A percentile compares a stretch with the other conserved stretches of the same genome.
These are phyloP conservation scores for Saxidomus purpurata DNA, from an alignment of 1,140 invertebrate species.

Conservation along the genomic window DNA sequence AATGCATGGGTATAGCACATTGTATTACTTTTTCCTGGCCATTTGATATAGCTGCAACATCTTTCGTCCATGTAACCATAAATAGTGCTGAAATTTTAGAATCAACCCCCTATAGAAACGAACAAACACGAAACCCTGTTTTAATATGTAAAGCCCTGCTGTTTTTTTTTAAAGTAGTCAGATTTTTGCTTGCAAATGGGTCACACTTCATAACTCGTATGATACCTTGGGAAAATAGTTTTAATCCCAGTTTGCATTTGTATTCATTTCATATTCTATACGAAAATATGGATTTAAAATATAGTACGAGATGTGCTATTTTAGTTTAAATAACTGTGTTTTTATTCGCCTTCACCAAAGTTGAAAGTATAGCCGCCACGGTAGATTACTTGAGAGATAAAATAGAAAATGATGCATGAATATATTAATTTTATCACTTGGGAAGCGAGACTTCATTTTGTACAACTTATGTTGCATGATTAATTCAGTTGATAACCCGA, in stretches of 20 bases:
- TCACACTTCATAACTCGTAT: too few relatives aligned
- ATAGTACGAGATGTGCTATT: background rate
- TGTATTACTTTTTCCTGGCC: too few relatives aligned
- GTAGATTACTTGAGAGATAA: constrained; percentile 19
- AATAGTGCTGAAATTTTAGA: too few relatives aligned
- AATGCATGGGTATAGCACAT: too few relatives aligned
- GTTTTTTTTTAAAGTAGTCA: too few relatives aligned
- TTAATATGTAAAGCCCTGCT: too few relatives aligned
- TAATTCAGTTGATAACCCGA: background rate
- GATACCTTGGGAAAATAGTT: too few relatives aligned
- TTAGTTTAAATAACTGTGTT: constrained; percentile 7
- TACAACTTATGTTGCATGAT: constrained; percentile 13
- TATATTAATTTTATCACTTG: constrained; percentile 35
- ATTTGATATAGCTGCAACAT: too few relatives aligned
- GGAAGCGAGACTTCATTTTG: constrained; percentile 23
- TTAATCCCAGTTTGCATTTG: background rate
- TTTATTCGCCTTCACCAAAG: background rate
- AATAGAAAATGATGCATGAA: constrained; percentile 32
- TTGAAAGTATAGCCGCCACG: constrained; percentile 15
- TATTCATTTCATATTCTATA: background rate
- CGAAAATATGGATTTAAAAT: background rate
- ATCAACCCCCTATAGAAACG: too few relatives aligned
- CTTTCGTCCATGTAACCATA: too few relatives aligned
- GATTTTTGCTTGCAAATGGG: too few relatives aligned
- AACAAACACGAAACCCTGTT: too few relatives aligned